phyloP scores from a whole-genome alignment of 2,113 vertebrate species.

The Pandion haliaetus region DNA sequence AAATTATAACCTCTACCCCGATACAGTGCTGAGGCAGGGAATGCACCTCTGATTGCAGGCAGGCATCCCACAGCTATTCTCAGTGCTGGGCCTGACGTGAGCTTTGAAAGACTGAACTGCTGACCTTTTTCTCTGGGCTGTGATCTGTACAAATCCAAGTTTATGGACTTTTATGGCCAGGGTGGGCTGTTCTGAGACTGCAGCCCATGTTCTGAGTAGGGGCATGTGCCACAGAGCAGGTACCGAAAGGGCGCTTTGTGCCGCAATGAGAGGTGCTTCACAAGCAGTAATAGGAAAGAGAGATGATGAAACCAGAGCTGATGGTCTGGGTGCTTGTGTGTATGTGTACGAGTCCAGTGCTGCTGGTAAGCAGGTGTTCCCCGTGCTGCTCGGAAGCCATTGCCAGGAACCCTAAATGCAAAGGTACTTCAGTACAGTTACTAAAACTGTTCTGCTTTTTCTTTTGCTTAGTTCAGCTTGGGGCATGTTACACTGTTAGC shows the following conservation, averaged over 20 bases:
- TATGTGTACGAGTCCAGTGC: neutral
- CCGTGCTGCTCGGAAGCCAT: neutral
- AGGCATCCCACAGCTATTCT: neutral
- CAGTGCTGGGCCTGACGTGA: neutral
- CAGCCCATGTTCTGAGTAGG: neutral
- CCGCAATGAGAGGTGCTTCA: fast-evolving
- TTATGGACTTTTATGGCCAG: neutral
- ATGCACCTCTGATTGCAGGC: fast-evolving
- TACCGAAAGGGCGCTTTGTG: neutral
- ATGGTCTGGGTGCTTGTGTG: too few species aligned
- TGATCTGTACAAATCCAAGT: too few species aligned
- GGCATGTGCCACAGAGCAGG: neutral
- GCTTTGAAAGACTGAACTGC: neutral
- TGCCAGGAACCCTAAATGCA: fast-evolving
- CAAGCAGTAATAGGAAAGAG: too few species aligned
- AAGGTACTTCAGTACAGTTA: fast-evolving
- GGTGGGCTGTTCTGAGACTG: neutral
- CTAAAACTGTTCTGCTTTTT: neutral
- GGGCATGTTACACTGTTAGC: fast-evolving
- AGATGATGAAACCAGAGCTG: too few species aligned
- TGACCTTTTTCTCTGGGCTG: neutral
- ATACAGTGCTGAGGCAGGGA: neutral
- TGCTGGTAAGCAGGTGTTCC: too few species aligned
- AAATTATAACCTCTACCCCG: neutral
- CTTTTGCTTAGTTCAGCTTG: neutral